A percentile compares a stretch with the other conserved stretches of the same genome.
Evolutionary conservation across 2,113 vertebrate genomes (phyloP).

Genomic region (Anarrhichthys ocellatus): DNA sequence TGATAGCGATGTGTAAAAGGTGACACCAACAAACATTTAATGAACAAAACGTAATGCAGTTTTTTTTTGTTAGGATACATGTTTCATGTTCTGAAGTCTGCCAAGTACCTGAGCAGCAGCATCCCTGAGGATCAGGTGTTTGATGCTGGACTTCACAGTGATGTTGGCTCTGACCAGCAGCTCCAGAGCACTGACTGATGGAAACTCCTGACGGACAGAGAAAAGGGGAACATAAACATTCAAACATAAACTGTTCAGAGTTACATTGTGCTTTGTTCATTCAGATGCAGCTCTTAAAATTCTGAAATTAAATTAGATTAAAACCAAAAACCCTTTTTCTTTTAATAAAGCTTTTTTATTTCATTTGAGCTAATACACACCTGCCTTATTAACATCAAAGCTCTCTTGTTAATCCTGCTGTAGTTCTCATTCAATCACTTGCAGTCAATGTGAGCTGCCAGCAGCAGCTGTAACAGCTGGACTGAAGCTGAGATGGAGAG

Average conservation of each 20-base stretch:
- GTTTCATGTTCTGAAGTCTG: background rate
- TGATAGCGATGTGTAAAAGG: background rate
- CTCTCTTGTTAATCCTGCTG: background rate
- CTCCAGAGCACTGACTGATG: slow-evolving; percentile 87
- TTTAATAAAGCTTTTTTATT: background rate
- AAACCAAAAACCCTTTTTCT: background rate
- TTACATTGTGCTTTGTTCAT: background rate
- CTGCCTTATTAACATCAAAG: slow-evolving; percentile 2
- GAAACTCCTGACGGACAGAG: slow-evolving; percentile 85
- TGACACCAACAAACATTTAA: background rate
- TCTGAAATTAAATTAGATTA: background rate
- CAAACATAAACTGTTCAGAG: background rate
- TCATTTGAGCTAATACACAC: background rate
- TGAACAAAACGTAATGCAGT: background rate
- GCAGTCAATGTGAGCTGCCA: background rate
- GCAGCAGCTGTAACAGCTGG: slow-evolving; percentile 11
- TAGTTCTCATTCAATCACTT: slow-evolving; percentile 3
- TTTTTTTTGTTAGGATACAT: background rate
- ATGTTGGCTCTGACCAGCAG: slow-evolving; percentile 90
- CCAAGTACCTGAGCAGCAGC: slow-evolving; percentile 84
- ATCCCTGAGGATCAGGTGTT: slow-evolving; percentile 88
- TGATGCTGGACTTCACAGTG: slow-evolving; percentile 90
- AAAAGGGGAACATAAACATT: background rate
- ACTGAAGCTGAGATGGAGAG: background rate
- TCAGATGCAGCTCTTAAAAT: background rate